A percentile compares a stretch with the other conserved stretches of the same genome.
Conservation (phyloP, 35 echinoderm and acorn worm genomes). For the Eucidaris tribuloides region DNA sequence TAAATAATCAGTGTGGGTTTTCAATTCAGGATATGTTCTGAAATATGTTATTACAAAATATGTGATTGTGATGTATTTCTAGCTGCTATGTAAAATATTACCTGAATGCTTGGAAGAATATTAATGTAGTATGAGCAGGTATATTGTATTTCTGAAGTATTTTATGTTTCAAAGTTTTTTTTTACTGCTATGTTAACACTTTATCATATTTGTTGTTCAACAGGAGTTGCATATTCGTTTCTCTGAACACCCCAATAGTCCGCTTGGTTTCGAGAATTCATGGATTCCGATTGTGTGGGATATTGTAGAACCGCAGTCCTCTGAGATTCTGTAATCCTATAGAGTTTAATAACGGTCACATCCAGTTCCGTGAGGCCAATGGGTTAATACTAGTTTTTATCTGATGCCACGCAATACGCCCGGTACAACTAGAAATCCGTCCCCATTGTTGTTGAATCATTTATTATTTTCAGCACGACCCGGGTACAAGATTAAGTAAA, state of each 20-base stretch:
- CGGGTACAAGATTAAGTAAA: too few relatives aligned
- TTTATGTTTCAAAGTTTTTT: not conserved
- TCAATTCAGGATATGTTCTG: too few relatives aligned
- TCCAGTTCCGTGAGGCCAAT: not conserved
- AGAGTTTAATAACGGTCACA: not conserved
- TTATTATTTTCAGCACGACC: too few relatives aligned
- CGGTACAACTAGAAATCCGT: not conserved
- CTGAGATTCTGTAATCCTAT: not conserved
- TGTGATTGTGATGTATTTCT: not conserved
- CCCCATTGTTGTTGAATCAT: too few relatives aligned
- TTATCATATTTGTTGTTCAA: not conserved
- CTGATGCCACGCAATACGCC: not conserved
- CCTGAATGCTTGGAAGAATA: too few relatives aligned
- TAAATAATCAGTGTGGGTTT: too few relatives aligned
- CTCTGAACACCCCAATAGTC: constrained; percentile 14
- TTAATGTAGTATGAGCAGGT: not conserved
- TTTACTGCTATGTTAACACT: not conserved
- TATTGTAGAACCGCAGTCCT: not conserved
- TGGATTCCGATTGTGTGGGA: constrained; percentile 76
- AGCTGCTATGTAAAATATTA: too few relatives aligned
- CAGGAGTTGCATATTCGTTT: constrained; percentile 24
- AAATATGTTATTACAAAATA: not conserved
- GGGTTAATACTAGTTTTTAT: not conserved
- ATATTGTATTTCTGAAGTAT: not conserved
- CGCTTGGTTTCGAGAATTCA: constrained; percentile 75